phyloP scores from a whole-genome alignment of 2,888 invertebrate genomes.

The Catocala sponsa region DNA sequence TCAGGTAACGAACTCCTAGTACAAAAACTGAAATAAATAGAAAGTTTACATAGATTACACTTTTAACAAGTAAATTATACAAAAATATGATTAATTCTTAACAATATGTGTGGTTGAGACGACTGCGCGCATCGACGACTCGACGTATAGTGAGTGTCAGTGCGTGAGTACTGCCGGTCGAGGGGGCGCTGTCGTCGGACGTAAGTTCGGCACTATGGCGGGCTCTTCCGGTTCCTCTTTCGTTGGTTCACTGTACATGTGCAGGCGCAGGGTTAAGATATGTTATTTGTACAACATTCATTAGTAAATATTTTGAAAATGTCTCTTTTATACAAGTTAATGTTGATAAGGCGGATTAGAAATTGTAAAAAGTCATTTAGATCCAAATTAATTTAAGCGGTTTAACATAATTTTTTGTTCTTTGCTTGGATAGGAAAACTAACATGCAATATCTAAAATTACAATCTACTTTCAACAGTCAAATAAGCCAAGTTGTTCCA shows the following conservation, averaged over 20 bases:
- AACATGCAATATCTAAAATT: constrained; percentile 26
- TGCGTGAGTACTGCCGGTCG: constrained; percentile 68
- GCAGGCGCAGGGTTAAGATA: constrained; percentile 7
- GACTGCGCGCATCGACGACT: background rate
- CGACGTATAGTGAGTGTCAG: constrained; percentile 30
- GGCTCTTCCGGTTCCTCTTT: constrained; percentile 73
- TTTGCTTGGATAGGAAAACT: constrained; percentile 10
- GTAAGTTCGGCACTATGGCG: constrained; percentile 77
- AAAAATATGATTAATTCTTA: constrained; percentile 12
- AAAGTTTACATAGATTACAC: constrained; percentile 44
- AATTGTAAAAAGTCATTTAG: background rate
- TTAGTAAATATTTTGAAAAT: too few relatives aligned
- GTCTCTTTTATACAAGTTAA: background rate
- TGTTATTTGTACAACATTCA: background rate
- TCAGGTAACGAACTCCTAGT: constrained; percentile 54
- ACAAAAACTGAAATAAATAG: constrained; percentile 49
- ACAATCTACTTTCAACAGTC: constrained; percentile 12
- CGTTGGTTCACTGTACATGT: constrained; percentile 65
- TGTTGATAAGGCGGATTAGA: background rate
- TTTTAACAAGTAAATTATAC: constrained; percentile 10
- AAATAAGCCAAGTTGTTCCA: constrained; percentile 22
- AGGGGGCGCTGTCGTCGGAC: constrained; percentile 70
- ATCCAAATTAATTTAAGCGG: background rate
- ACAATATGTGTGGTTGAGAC: background rate
- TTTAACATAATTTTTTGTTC: background rate